These are phyloP conservation scores for Polyodon spathula DNA, from an alignment of 2,113 vertebrate genomes.

Conservation along the genomic window DNA sequence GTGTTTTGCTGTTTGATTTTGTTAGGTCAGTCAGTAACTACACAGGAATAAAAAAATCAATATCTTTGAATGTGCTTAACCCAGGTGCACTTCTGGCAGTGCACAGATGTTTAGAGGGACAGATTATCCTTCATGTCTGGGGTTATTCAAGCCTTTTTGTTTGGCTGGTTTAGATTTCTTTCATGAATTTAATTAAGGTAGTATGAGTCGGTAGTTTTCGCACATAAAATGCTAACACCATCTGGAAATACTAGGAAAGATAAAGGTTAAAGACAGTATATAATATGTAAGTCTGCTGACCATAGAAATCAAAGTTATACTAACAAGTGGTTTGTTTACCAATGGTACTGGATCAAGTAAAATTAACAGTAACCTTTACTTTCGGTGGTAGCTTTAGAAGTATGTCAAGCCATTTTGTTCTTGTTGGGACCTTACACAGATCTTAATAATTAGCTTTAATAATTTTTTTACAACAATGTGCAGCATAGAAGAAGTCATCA, in stretches of 20 bases:
- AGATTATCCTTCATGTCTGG: slow-evolving; percentile 18
- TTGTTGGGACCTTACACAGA: too few relatives aligned
- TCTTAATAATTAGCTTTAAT: background rate
- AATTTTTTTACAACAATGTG: background rate
- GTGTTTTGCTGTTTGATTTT: background rate
- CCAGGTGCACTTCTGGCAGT: slow-evolving; percentile 17
- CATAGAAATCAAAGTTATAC: too few relatives aligned
- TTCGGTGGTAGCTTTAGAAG: background rate
- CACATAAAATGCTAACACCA: too few relatives aligned
- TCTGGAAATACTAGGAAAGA: too few relatives aligned
- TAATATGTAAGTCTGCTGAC: too few relatives aligned
- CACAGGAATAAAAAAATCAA: background rate
- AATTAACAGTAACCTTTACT: background rate
- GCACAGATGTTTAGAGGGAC: slow-evolving; percentile 26
- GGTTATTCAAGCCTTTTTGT: background rate
- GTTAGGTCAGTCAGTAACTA: background rate
- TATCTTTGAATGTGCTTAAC: slow-evolving; percentile 18
- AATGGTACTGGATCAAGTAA: background rate
- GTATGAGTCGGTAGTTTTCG: too few relatives aligned
- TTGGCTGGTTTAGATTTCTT: background rate
- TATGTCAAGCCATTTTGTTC: background rate
- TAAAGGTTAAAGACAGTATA: too few relatives aligned
- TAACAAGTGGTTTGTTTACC: background rate
- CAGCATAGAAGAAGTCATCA: background rate
- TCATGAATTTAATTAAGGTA: background rate